Base-by-base conservation (phyloP, 2,797 vertebrate genomes). In the Myotis findleyi region DNA sequence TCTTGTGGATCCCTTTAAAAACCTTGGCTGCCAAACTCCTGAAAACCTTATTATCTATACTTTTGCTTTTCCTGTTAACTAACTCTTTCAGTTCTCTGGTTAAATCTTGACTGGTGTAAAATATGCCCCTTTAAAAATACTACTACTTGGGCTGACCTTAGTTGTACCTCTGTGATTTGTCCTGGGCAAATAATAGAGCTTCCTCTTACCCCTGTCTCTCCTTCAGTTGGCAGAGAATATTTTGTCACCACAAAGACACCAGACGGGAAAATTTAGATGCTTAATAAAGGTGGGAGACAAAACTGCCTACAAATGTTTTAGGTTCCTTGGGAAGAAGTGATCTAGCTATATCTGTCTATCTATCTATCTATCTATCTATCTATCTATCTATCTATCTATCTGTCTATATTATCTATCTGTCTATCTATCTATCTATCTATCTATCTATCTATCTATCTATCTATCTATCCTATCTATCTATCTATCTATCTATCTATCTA, bases 241-340 rank as follows among this genome's bases (percentile, higher is more conserved):
- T 86, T 59, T 36, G 10, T 77, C 44, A 75, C 44, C 30, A 69
- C 2, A 17, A 36, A 93, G 47, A 71, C 9, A 62, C 7, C 44
- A 93, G 36, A 84, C 41, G 30, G 38, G 41, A 17, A 84, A 87
- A 49, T 82, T n/a, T 80, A 64, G 16, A 9, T 38, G 21, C 18
- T 79, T 90, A 79, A 38, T 57, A 88, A 95, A 41, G 11, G n/a
- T 55, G 16, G 55, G 87, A 92, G 75, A 69, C n/a, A 94, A 83
- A 92, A 92, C 27, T 90, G 30, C 64, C 87, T 64, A 25, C 72
- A 82, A 90, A 59, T 87, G 55, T 33, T 79, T 94, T 64, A 81
- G 49, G n/a, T 47, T 96, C n/a, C 23, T 92, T 75, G 44, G 25
- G 69, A 93, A 92, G 77, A 92, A 23, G 27, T 82, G 25, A 41